Evolutionary conservation across 2,888 invertebrate genomes (phyloP).

Genomic region (Hydrotaea cyrtoneurina): DNA sequence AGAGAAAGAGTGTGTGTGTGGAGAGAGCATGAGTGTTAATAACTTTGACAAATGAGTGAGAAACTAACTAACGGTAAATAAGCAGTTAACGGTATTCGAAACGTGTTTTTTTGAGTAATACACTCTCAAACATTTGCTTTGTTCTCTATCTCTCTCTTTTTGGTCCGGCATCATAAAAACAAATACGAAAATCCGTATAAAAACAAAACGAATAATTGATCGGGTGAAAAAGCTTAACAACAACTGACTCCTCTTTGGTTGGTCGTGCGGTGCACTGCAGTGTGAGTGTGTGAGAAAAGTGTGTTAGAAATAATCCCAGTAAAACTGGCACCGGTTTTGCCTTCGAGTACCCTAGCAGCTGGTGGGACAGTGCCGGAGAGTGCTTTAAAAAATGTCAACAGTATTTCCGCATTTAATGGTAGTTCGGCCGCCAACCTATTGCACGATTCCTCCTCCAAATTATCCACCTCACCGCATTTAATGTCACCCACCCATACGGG

Average conservation of each 20-base stretch:
- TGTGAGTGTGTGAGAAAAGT: constrained; percentile 3
- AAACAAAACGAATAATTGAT: constrained; percentile 64
- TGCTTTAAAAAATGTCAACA: constrained; percentile 68
- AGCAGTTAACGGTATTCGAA: constrained; percentile 31
- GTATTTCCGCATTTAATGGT: constrained; percentile 65
- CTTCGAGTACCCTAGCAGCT: constrained; percentile 70
- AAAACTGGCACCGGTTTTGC: constrained; percentile 80
- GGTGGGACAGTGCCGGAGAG: constrained; percentile 65
- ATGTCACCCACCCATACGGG: constrained; percentile 73
- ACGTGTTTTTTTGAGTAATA: constrained; percentile 34
- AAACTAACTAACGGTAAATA: constrained; percentile 52
- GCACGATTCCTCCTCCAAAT: constrained; percentile 56
- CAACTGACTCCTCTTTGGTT: not conserved
- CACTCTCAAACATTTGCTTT: constrained; percentile 2
- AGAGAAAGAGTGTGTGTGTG: not conserved
- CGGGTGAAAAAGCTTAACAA: constrained; percentile 25
- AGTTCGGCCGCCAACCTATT: constrained; percentile 58
- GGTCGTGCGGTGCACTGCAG: not conserved
- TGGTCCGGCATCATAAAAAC: constrained; percentile 52
- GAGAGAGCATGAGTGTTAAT: constrained; percentile 45
- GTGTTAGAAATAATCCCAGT: constrained; percentile 45
- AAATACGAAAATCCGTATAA: constrained; percentile 60
- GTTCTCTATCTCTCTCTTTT: constrained; percentile 14
- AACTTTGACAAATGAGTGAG: constrained; percentile 38
- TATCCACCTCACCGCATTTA: constrained; percentile 70